Base-by-base conservation (phyloP, 1,140 invertebrate genomes). In the Geopemphigus sp. region DNA sequence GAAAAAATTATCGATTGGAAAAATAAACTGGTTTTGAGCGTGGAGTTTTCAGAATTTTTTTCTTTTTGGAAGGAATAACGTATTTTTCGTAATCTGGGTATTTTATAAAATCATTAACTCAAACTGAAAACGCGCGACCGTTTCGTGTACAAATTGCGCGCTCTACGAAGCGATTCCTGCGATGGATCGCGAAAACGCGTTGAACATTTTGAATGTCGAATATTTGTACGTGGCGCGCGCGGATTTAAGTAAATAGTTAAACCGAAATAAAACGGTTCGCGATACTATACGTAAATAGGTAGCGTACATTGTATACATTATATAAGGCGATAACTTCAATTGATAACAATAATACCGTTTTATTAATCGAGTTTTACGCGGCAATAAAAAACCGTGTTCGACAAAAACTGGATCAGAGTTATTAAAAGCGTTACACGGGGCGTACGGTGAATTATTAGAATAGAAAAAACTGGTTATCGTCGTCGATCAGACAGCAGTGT, bases 381-480 rank as follows among this genome's bases (percentile, higher is more conserved):
- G 47, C 4, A 59, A 26, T 29, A 61, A 64, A 45, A 24, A 59
- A 59, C 17, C 29, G 22, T 66, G 64, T 45, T 66, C 19, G 47
- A 66, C 64, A 66, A 66, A n/a, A 56, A 66, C 64, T 22, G 12
- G n/a, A 24, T 14, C n/a, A 47, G 5, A 6, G 12, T 45, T 39
- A 29, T 66, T 39, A 39, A 66, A 66, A 39, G 19, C n/a, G 22
- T 10, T 66, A 45, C 47, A 26, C 39, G n/a, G n/a, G 14, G 47
- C 32, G 5, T 45, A 66, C 19, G n/a, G n/a, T 66, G n/a, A 66
- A 47, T 66, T 66, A 45, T 66, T 66, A 66, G 11, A 47, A 66
- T 32, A 66, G n/a, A 32, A 66, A 47, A 66, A 45, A 66, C 64
- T 47, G 64, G 64, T 66, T 47, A 66, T 45, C n/a, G 39, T 66